Conservation (phyloP, 2,113 vertebrate species). For the Coptodon rendalli region DNA sequence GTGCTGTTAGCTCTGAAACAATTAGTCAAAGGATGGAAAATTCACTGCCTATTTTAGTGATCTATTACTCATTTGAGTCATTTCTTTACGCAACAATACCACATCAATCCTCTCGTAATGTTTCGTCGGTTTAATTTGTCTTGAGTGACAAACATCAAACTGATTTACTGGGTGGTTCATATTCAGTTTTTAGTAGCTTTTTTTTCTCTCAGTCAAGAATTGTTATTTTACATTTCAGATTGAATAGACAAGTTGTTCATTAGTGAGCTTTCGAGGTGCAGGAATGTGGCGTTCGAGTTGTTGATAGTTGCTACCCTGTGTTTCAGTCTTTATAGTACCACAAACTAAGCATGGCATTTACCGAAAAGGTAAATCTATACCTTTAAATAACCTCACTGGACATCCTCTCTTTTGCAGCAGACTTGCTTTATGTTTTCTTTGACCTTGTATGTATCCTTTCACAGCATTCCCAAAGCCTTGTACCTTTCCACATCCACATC, state of each 20-base stretch:
- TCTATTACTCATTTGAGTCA: neutral
- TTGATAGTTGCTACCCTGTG: neutral
- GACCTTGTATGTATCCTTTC: neutral
- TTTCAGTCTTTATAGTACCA: neutral
- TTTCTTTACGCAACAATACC: neutral
- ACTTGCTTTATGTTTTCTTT: neutral
- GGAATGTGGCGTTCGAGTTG: fast-evolving
- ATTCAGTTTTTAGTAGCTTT: neutral
- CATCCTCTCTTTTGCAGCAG: neutral
- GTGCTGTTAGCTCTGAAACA: neutral
- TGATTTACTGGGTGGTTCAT: neutral
- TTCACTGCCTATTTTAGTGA: neutral
- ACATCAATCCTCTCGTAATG: neutral
- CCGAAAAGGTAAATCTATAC: neutral
- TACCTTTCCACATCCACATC: neutral
- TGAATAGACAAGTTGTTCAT: neutral
- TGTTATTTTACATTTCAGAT: neutral
- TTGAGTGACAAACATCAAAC: neutral
- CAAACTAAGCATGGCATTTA: neutral
- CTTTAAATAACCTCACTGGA: neutral
- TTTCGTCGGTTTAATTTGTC: neutral
- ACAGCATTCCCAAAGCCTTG: neutral
- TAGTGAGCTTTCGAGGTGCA: neutral
- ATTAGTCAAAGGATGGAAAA: neutral
- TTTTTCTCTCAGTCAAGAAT: fast-evolving